phyloP scores from a whole-genome alignment of 1,140 invertebrate species.

The Kradibia gibbosae region DNA sequence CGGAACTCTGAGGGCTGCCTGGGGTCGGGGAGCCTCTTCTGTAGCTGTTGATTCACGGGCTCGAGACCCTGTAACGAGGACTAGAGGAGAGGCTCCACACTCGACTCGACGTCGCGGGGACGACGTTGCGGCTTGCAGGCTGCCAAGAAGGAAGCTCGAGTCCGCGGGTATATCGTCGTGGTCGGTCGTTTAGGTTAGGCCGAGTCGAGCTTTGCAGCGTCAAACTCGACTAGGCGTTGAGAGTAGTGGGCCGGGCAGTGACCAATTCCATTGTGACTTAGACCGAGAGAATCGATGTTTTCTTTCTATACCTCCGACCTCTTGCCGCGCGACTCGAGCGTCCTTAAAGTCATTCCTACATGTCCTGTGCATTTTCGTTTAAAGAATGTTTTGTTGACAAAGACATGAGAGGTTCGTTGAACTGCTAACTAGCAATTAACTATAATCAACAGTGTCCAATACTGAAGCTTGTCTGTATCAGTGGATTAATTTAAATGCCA shows the following conservation, averaged over 20 bases:
- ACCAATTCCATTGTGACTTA: background rate
- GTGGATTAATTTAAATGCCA: background rate
- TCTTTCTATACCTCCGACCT: background rate
- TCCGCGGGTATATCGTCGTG: background rate
- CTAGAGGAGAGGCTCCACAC: too few species aligned
- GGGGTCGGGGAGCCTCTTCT: background rate
- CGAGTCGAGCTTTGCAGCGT: background rate
- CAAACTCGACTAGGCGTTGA: background rate
- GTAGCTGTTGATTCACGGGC: background rate
- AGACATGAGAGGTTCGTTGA: constrained; percentile 51
- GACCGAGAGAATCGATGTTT: background rate
- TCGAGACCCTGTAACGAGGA: background rate
- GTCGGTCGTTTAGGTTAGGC: constrained; percentile 1
- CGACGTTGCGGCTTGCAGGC: too few species aligned
- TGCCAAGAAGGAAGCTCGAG: too few species aligned
- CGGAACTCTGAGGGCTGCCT: background rate
- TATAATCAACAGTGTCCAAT: background rate
- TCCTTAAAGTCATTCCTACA: background rate
- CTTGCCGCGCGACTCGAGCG: background rate
- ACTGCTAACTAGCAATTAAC: constrained; percentile 41
- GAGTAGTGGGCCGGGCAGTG: too few species aligned
- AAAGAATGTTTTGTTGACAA: constrained; percentile 8
- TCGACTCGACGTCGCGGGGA: background rate
- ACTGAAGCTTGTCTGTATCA: background rate
- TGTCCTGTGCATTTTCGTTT: background rate